Evolutionary conservation across 2,888 invertebrate species (phyloP).

Genomic region (Leptinotarsa rubiginosa): DNA sequence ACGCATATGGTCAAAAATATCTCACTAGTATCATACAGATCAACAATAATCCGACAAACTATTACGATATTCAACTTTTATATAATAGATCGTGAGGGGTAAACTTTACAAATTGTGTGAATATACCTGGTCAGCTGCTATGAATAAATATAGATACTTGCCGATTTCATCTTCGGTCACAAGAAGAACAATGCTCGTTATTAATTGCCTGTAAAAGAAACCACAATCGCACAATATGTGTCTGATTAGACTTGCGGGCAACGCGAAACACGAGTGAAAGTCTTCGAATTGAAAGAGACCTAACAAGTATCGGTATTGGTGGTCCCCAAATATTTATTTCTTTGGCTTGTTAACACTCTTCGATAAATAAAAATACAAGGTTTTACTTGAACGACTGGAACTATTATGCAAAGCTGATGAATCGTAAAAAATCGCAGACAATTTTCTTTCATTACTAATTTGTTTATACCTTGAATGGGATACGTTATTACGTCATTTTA

Average conservation of each 20-base stretch:
- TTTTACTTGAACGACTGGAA: slow-evolving; percentile 21
- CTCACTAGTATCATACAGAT: background rate
- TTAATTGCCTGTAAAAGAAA: slow-evolving; percentile 36
- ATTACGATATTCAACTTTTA: slow-evolving; percentile 25
- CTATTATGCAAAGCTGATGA: slow-evolving; percentile 28
- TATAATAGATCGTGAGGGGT: slow-evolving; percentile 23
- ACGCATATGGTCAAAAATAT: background rate
- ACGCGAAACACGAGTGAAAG: slow-evolving; percentile 45
- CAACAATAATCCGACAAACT: background rate
- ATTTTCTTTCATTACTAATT: slow-evolving; percentile 22
- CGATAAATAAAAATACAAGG: slow-evolving; percentile 10
- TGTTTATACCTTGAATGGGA: slow-evolving; percentile 20
- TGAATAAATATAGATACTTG: slow-evolving; percentile 35
- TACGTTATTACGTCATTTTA: slow-evolving; percentile 31
- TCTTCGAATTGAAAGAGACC: slow-evolving; percentile 25
- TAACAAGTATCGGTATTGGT: slow-evolving; percentile 24
- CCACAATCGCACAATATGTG: slow-evolving; percentile 34
- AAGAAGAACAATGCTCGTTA: slow-evolving; percentile 32
- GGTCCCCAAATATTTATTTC: slow-evolving; percentile 29
- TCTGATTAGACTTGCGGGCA: slow-evolving; percentile 36
- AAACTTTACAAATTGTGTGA: slow-evolving; percentile 24
- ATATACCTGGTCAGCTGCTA: slow-evolving; percentile 9
- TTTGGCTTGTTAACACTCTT: slow-evolving; percentile 9
- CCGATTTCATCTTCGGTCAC: slow-evolving; percentile 43
- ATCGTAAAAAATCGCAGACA: slow-evolving; percentile 19